Evolutionary conservation across 2,113 vertebrate genomes (phyloP), one percentile per base, ranked within the genome.

Genomic region (Ctenomys sociabilis): DNA sequence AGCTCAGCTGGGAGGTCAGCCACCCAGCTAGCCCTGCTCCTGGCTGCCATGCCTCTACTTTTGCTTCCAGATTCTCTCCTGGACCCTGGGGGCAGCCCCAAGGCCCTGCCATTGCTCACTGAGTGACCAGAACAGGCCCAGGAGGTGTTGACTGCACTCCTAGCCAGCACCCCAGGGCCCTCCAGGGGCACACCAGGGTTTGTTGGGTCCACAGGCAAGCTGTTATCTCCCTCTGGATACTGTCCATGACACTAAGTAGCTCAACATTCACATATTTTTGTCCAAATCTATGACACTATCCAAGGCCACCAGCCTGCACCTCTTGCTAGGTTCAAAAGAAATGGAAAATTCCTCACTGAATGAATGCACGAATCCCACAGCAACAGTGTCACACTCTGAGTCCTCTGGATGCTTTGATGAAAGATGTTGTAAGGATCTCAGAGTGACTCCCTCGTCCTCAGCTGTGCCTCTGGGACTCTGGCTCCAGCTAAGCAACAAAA

Each of bases 71-170:
- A n/a, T 70, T 84, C 61, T 59, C 73, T 52, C 11, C 17, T 68
- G 80, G 83, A 54, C 49, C 57, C 49, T 2, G 4, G 54, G 14
- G 83, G 40, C 30, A 30, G 17, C 10, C 66, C 52, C 61, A 49
- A 78, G 45, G 32, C 3, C 14, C 26, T 30, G 45, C 5, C 24
- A 49, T 40, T 21, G 9, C 30, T 43, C 10, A 1, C 26, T 13
- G 9, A 70, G 37, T 6, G 2, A 83, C 40, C 24, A 70, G 75
- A 57, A 40, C 3, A 40, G 11, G 1, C 26, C 28, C 5, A 14
- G 0, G 35, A 0, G 1, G 54, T 32, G n/a, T 8, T 45, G 24
- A 26, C 21, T 17, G 12, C 8, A 32, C 5, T 6, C 16, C 19
- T 14, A 6, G 68, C 30, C 66, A 32, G 43, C 49, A 5, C 19